phyloP scores from a whole-genome alignment of 1,140 invertebrate species.

The Galleria mellonella region DNA sequence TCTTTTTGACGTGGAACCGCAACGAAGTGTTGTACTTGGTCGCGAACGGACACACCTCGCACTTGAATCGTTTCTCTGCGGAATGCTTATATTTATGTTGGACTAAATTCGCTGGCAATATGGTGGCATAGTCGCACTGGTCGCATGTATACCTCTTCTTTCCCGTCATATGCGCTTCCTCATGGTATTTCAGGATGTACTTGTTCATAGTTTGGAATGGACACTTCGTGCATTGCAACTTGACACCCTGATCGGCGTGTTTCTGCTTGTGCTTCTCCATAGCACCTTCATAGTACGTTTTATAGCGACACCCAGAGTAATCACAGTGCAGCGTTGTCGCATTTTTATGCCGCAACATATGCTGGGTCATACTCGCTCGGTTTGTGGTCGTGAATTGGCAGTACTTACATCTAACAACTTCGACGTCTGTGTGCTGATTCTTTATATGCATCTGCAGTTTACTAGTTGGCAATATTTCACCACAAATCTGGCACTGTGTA shows the following conservation, averaged over 20 bases:
- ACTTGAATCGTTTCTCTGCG: conserved; percentile 56
- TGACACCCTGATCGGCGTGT: conserved; percentile 47
- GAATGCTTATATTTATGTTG: conserved; percentile 67
- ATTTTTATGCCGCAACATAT: conserved; percentile 54
- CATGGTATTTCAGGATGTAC: conserved; percentile 60
- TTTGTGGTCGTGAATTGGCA: conserved; percentile 48
- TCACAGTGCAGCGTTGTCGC: conserved; percentile 52
- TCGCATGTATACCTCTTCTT: conserved; percentile 55
- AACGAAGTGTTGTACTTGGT: conserved; percentile 65
- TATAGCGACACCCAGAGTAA: conserved; percentile 44
- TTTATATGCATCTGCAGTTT: conserved; percentile 60
- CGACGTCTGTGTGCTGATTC: conserved; percentile 27
- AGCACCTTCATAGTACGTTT: conserved; percentile 52
- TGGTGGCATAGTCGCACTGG: conserved; percentile 59
- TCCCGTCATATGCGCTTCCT: conserved; percentile 55
- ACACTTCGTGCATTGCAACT: conserved; percentile 51
- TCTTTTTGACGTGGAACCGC: conserved; percentile 63
- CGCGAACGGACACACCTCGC: conserved; percentile 63
- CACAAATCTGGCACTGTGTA: conserved; percentile 61
- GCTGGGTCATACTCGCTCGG: conserved; percentile 51
- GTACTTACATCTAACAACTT: conserved; percentile 38
- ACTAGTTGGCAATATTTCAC: conserved; percentile 38
- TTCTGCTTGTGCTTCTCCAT: conserved; percentile 58
- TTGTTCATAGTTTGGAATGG: conserved; percentile 64
- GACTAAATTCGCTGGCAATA: conserved; percentile 53